These are phyloP conservation scores for Drosophila watanabei DNA, from an alignment of 1,140 invertebrate species.

Conservation along the genomic window DNA sequence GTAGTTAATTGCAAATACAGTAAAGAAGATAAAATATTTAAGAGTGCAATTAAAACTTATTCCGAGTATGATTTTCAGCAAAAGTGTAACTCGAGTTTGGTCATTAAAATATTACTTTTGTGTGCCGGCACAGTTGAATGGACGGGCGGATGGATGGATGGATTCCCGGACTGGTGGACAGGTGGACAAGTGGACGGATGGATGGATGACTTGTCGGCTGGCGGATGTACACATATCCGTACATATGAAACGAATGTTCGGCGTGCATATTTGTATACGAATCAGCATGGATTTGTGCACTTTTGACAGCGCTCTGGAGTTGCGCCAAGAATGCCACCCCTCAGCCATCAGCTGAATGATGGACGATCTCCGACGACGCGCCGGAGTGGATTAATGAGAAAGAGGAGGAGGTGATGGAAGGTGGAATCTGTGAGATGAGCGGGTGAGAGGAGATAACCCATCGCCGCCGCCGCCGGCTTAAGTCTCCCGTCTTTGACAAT, in stretches of 20 bases:
- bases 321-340: constrained; percentile 70
- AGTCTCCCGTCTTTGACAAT: constrained; percentile 41
- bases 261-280: constrained; percentile 24
- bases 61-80: background rate
- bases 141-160: constrained; percentile 22
- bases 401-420: background rate
- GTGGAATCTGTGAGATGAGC: background rate
- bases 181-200: background rate
- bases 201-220: constrained; percentile 41
- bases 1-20: background rate
- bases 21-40: background rate
- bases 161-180: constrained; percentile 7
- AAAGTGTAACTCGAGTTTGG: background rate
- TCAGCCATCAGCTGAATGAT: constrained; percentile 34
- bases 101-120: background rate
- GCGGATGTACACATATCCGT: constrained; percentile 49
- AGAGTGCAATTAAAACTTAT: background rate
- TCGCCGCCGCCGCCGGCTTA: constrained; percentile 24
- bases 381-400: background rate
- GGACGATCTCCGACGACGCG: constrained; percentile 37
- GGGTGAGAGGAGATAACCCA: background rate
- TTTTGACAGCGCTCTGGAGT: constrained; percentile 75
- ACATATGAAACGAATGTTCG: constrained; percentile 30
- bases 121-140: constrained; percentile 53
- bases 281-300: constrained; percentile 69